A percentile compares a stretch with the other conserved stretches of the same genome.
These are phyloP conservation scores for Orchesella flavescens DNA, from an alignment of 2,888 invertebrate species.

Conservation along the genomic window DNA sequence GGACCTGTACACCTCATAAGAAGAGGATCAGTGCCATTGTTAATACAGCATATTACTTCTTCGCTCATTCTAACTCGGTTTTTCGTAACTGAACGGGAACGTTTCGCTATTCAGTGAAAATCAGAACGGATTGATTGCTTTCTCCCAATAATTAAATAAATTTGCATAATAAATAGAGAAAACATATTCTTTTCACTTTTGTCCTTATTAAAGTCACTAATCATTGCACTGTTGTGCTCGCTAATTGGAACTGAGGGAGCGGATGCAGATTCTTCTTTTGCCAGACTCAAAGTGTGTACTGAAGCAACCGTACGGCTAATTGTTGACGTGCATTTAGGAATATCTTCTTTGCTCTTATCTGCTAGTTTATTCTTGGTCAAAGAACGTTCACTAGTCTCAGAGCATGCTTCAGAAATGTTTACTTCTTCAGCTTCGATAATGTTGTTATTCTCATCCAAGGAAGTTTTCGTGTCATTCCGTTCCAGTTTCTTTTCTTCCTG, in stretches of 20 bases:
- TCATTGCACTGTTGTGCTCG: neutral
- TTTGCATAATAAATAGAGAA: neutral
- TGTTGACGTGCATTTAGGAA: neutral
- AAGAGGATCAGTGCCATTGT: neutral
- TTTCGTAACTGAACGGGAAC: conserved; percentile 6
- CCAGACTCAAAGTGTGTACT: neutral
- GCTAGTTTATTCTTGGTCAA: no score
- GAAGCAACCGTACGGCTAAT: neutral
- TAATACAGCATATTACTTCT: conserved; percentile 23
- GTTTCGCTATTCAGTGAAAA: neutral
- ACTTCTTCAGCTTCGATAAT: no score
- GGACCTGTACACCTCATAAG: neutral
- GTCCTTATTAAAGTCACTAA: neutral
- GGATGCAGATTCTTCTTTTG: neutral
- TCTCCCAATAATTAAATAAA: neutral
- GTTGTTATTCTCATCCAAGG: no score
- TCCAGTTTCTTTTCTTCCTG: no score
- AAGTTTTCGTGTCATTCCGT: no score
- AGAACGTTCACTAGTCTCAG: no score
- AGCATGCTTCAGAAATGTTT: no score
- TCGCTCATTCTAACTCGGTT: conserved; percentile 30
- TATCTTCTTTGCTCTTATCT: no score
- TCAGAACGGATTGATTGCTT: neutral
- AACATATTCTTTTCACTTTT: neutral
- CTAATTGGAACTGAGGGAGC: neutral